Evolutionary conservation across 2,113 vertebrate species (phyloP).

Genomic region (Nettapus auritus): DNA sequence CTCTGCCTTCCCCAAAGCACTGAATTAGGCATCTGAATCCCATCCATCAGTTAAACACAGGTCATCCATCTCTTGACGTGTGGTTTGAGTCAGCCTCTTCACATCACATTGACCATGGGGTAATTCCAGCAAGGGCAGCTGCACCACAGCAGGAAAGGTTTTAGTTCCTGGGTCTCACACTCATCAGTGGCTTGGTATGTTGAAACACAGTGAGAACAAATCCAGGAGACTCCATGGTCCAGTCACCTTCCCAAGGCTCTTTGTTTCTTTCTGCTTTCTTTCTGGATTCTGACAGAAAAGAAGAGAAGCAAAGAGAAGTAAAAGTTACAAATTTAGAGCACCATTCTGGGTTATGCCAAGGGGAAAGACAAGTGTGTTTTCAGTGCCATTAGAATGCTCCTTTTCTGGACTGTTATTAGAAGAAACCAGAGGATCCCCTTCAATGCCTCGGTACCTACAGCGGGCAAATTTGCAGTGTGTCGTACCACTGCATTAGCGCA

Average conservation of each 20-base stretch:
- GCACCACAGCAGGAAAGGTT: not conserved
- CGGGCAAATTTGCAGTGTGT: not conserved
- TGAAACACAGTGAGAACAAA: not conserved
- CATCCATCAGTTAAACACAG: not conserved
- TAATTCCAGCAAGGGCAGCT: not conserved
- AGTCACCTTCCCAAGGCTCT: not conserved
- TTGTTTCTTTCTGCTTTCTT: not conserved
- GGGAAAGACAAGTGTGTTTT: not conserved
- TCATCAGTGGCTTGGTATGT: not conserved
- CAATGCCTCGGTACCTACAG: not conserved
- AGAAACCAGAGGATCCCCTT: not conserved
- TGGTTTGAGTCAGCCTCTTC: not conserved
- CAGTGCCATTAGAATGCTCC: not conserved
- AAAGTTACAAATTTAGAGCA: not conserved
- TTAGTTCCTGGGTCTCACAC: not conserved
- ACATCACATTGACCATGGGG: not conserved
- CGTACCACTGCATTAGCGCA: not conserved
- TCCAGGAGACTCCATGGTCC: not conserved
- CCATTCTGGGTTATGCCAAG: not conserved
- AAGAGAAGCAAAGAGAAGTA: not conserved
- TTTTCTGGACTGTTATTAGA: not conserved
- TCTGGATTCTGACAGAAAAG: not conserved
- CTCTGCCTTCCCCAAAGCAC: not conserved
- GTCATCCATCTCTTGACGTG: not conserved
- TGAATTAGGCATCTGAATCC: not conserved